These are phyloP conservation scores for Frankliniella fusca DNA, from an alignment of 2,888 invertebrate species.

Conservation along the genomic window DNA sequence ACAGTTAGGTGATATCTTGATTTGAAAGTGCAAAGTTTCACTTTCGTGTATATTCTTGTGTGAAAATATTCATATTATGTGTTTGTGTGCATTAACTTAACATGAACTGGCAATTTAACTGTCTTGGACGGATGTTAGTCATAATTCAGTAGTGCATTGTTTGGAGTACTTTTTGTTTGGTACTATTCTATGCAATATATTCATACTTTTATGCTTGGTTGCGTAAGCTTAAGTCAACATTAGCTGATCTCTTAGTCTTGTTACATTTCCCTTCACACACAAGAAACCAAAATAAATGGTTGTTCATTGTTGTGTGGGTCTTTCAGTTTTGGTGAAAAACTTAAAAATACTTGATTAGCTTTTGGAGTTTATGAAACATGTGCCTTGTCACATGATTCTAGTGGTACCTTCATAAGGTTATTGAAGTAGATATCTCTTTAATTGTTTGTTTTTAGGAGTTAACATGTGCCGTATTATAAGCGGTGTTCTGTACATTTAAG, in stretches of 20 bases:
- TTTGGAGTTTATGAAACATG: conserved; percentile 3
- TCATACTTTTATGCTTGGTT: conserved; percentile 13
- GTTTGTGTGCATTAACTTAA: conserved; percentile 25
- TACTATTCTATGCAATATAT: conserved; percentile 25
- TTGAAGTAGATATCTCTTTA: neutral
- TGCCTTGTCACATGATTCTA: neutral
- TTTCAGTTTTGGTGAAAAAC: conserved; percentile 16
- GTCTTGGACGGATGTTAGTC: neutral
- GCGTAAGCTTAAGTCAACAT: conserved; percentile 22
- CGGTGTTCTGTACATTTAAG: conserved; percentile 19
- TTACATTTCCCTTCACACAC: conserved; percentile 15
- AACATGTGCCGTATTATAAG: neutral
- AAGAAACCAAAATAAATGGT: neutral
- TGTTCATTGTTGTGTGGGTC: neutral
- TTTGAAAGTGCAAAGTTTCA: neutral
- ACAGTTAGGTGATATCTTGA: neutral
- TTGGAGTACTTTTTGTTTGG: conserved; percentile 8
- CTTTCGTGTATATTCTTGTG: conserved; percentile 13
- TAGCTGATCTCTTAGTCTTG: conserved; percentile 26
- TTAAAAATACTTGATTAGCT: conserved; percentile 1
- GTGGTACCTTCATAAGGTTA: conserved; percentile 2
- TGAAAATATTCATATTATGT: conserved; percentile 15
- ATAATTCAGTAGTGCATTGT: conserved; percentile 13
- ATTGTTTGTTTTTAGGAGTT: neutral
- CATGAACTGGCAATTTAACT: conserved; percentile 16